Conservation (phyloP, 2,113 vertebrate genomes). For the Sula dactylatra region DNA sequence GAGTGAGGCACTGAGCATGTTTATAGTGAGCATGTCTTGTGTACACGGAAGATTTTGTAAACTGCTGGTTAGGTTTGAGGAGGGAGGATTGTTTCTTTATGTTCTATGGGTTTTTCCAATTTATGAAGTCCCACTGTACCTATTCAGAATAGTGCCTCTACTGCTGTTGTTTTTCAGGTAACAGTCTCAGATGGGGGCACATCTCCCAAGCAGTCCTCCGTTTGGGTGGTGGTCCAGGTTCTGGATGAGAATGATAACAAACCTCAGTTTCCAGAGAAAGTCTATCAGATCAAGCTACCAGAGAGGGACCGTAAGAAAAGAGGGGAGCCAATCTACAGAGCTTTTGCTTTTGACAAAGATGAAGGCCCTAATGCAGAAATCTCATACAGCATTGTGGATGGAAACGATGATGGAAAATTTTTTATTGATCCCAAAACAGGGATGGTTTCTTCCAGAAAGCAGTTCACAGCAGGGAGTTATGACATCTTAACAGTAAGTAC, state of each 20-base stretch:
- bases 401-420: slow-evolving; percentile 93
- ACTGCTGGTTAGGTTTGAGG: not conserved
- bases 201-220: slow-evolving; percentile 83
- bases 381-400: slow-evolving; percentile 92
- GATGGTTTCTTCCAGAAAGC: slow-evolving; percentile 92
- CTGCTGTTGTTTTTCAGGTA: slow-evolving; percentile 76
- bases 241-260: slow-evolving; percentile 97
- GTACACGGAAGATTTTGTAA: not conserved
- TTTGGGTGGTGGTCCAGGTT: slow-evolving; percentile 92
- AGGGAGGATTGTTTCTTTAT: not conserved
- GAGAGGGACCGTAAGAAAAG: slow-evolving; percentile 92
- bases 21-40: not conserved
- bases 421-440: slow-evolving; percentile 96
- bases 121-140: not conserved
- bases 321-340: slow-evolving; percentile 90
- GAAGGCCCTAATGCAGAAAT: slow-evolving; percentile 93
- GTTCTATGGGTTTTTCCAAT: not conserved
- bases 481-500: slow-evolving; percentile 93
- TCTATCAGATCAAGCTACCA: slow-evolving; percentile 91
- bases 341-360: slow-evolving; percentile 91
- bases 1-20: not conserved
- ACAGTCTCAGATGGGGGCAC: slow-evolving; percentile 87
- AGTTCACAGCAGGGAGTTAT: slow-evolving; percentile 90
- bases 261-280: slow-evolving; percentile 92
- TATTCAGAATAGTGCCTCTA: not conserved